A percentile compares a stretch with the other conserved stretches of the same genome.
These are phyloP conservation scores for Rhineura floridana DNA, from an alignment of 2,113 vertebrate genomes.

Conservation along the genomic window DNA sequence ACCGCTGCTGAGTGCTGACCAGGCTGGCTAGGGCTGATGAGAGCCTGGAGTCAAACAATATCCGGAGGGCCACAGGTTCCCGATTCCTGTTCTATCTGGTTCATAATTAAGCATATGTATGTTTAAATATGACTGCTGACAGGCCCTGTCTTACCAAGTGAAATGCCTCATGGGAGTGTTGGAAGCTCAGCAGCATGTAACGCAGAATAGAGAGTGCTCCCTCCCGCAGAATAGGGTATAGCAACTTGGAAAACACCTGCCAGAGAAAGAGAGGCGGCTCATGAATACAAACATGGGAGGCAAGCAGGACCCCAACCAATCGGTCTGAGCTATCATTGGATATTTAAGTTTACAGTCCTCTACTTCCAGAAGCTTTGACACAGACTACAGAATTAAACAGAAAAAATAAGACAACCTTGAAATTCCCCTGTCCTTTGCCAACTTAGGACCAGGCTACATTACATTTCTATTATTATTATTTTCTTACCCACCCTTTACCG, in stretches of 20 bases:
- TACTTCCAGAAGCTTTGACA: background rate
- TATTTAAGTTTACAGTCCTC: background rate
- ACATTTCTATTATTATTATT: too few species aligned
- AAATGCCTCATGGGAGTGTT: slow-evolving; percentile 86
- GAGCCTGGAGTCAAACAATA: too few species aligned
- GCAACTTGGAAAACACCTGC: slow-evolving; percentile 83
- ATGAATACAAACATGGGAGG: background rate
- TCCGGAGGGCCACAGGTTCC: too few species aligned
- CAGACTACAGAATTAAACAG: background rate
- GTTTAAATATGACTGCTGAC: background rate
- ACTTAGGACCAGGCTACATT: background rate
- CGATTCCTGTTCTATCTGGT: too few species aligned
- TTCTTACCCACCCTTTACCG: too few species aligned
- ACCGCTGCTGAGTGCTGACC: too few species aligned
- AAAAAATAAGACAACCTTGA: background rate
- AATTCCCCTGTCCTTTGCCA: background rate
- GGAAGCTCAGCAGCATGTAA: slow-evolving; percentile 85
- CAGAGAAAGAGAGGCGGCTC: background rate
- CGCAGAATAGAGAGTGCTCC: slow-evolving; percentile 79
- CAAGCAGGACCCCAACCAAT: background rate
- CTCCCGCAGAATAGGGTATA: slow-evolving; percentile 82
- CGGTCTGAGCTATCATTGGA: background rate
- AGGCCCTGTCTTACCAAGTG: slow-evolving; percentile 77
- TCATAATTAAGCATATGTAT: too few species aligned
- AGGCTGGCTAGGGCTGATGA: too few species aligned